These are phyloP conservation scores for Bolinopsis microptera DNA, from an alignment of 37 sponge, comb jelly and placozoan species.

Conservation along the genomic window DNA sequence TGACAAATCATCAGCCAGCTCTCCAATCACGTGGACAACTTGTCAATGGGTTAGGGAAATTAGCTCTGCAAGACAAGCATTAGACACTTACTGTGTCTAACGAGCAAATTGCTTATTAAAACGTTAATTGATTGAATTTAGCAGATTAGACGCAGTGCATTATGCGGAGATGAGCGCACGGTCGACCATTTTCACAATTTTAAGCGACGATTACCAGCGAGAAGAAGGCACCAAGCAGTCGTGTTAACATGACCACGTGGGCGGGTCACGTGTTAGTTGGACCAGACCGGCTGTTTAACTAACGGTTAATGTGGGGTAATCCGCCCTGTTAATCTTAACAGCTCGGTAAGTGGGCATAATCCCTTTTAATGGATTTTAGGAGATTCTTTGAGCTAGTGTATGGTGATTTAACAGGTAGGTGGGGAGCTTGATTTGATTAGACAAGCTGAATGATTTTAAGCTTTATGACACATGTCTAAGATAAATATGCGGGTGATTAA, in stretches of 20 bases:
- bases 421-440: too few relatives aligned
- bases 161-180: not conserved
- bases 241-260: not conserved
- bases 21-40: not conserved
- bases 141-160: constrained; percentile 16
- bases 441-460: too few relatives aligned
- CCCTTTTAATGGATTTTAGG: too few relatives aligned
- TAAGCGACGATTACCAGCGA: constrained; percentile 3
- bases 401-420: too few relatives aligned
- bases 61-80: constrained; percentile 8
- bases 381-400: too few relatives aligned
- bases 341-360: too few relatives aligned
- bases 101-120: constrained; percentile 59
- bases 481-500: too few relatives aligned
- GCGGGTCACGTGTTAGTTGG: not conserved
- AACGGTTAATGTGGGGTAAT: not conserved
- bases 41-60: not conserved
- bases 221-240: not conserved
- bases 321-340: not conserved
- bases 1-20: not conserved
- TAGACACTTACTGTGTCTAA: constrained; percentile 48
- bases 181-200: not conserved
- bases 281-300: not conserved
- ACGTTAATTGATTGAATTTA: constrained; percentile 60
- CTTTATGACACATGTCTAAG: too few relatives aligned